These are phyloP conservation scores for Holotrichia oblita DNA, from an alignment of 1,140 invertebrate genomes.

Conservation along the genomic window DNA sequence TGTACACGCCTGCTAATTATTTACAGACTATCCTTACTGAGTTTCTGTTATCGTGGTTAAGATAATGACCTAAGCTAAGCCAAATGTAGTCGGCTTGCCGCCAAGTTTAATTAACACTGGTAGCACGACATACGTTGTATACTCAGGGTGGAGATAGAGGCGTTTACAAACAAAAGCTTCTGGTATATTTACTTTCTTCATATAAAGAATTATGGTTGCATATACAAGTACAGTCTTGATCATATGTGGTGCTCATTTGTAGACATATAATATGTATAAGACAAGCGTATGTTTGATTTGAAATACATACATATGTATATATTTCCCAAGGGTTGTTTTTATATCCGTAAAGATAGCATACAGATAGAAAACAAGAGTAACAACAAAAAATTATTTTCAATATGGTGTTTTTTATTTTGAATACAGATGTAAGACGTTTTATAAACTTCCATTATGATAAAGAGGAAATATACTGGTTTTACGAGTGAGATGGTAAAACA, in stretches of 20 bases:
- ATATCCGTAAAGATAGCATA: too few species aligned
- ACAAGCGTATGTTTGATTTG: too few species aligned
- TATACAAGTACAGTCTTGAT: neutral
- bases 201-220: neutral
- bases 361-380: too few species aligned
- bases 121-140: neutral
- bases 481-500: too few species aligned
- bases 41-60: neutral
- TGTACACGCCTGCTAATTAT: conserved; percentile 4
- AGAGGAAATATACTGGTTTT: too few species aligned
- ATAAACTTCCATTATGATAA: too few species aligned
- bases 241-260: neutral
- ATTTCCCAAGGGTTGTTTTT: too few species aligned
- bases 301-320: too few species aligned
- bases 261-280: neutral
- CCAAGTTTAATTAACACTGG: conserved; percentile 33
- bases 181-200: neutral
- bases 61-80: neutral
- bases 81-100: conserved; percentile 5
- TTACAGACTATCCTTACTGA: neutral
- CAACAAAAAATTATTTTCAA: too few species aligned
- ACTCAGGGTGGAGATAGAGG: neutral
- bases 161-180: neutral
- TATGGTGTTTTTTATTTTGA: too few species aligned
- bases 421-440: too few species aligned